Base-by-base conservation (phyloP, 2,113 vertebrate species). In the Sceloporus undulatus region DNA sequence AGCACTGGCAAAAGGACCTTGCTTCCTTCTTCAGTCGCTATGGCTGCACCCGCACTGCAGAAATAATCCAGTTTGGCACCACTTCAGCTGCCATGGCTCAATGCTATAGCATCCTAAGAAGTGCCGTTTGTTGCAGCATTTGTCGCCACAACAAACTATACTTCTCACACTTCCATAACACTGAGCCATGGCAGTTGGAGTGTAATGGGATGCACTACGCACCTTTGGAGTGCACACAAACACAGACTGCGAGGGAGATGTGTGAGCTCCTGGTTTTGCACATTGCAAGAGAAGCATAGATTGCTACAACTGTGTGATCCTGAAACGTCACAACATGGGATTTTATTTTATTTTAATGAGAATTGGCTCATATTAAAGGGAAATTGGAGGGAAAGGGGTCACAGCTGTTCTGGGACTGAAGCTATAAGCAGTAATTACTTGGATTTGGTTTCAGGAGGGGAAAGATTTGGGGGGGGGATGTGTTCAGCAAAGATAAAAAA, bases 391-490 rank as follows among this genome's bases (percentile, higher is more conserved):
- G 71, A 8, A 77, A 83, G 29, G 74, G 87, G 25, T 76, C 80
- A 83, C 87, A 88, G 87, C 87, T 88, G 87, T 83, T 83, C 42
- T 38, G 87, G 74, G 59, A 29, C 73, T 83, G 81, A 73, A 83
- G 25, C 59, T 66, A 65, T 76, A 40, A 88, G 59, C 80, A 83
- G 59, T 77, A 88, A 82, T 87, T 74, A 85, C 62, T 93, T 90
- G 87, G 80, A 65, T 80, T 18, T 83, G 77, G 86, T 88, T 92
- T 93, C 85, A 19, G 78, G 62, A 85, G 89, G 9, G 77, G 40
- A 79, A 87, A 34, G 66, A 38, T 0, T 34, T 59, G 70, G 40
- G 0, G 66, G 70, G 56, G 68, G 48, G 73, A 10, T 23, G 82
- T 85, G 85, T 82, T 85, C 38, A 65, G 89, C 84, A 40, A 76